Percentiles rank a stretch among this genome's conserved stretches.
These are phyloP conservation scores for Promerops cafer DNA, from an alignment of 2,113 vertebrate species.

Conservation along the genomic window DNA sequence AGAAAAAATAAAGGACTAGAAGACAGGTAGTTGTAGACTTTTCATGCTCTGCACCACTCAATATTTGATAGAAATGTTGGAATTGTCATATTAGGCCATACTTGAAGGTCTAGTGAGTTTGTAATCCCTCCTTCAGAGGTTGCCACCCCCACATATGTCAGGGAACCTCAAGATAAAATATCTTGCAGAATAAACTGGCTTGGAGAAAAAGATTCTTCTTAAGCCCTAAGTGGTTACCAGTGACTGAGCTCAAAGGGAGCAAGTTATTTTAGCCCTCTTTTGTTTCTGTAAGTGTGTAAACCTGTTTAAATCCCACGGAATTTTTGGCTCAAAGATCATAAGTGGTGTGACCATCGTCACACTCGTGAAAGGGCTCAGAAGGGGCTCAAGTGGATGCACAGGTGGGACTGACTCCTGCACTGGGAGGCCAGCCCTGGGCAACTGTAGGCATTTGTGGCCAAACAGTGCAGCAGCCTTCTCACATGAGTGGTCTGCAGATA, in stretches of 20 bases:
- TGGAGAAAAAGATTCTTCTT: not conserved
- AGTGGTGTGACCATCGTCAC: accelerated
- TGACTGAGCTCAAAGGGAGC: not conserved
- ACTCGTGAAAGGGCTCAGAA: not conserved
- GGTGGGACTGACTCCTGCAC: not conserved
- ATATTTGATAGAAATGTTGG: not conserved
- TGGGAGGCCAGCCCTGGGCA: not conserved
- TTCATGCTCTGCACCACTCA: not conserved
- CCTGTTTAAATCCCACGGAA: not conserved
- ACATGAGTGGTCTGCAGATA: not conserved
- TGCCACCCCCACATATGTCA: not conserved
- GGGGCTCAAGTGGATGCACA: not conserved
- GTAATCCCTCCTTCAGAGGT: not conserved
- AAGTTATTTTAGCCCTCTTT: not conserved
- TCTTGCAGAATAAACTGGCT: not conserved
- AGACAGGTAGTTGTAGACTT: not conserved
- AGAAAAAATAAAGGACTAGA: not conserved
- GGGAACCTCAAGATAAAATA: not conserved
- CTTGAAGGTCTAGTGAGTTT: not conserved
- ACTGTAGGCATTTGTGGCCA: not conserved
- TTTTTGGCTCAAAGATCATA: not conserved
- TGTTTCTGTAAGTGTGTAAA: not conserved
- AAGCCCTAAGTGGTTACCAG: not conserved
- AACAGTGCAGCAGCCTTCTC: not conserved
- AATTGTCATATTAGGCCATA: not conserved